Base-by-base conservation (phyloP, 1,140 invertebrate species). In the Andricus grossulariae region DNA sequence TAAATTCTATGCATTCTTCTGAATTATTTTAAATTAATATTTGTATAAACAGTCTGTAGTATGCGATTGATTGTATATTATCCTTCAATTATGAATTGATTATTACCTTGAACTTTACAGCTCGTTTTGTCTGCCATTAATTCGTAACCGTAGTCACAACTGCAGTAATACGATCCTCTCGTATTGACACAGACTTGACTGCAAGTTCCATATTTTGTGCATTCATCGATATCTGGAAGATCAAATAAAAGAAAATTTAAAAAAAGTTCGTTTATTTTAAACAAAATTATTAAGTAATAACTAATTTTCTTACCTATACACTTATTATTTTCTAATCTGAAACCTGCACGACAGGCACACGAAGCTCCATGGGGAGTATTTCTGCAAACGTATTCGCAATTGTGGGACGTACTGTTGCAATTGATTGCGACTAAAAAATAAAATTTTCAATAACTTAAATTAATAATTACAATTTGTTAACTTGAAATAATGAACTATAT, bases 171-270 rank as follows among this genome's bases (percentile, higher is more conserved):
- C 1, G 94, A 94, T 0, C 97, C 97, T 0, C 91, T 90, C 0
- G 89, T 93, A 86, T 99, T 98, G 19, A 92, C 88, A 85, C 98
- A 99, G 71, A 89, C 87, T 87, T 99, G 98, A 74, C 96, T 96
- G 83, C 98, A 99, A 0, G 93, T 90, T 11, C 95, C 95, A 60
- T 94, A 94, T 11, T 88, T 91, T 74, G 94, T 92, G 87, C 97
- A 98, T 89, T 98, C 97, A 88, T 98, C 92, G 18, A 97, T 94
- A 87, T 98, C 97, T 92, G 81, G 51, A 74, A 75, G 57, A 82
- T 80, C 71, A 87, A 88, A 2, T 55, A 32, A 15, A 60, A 60
- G 0, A 57, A 60, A 12, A 0, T 52, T 54, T 11, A 5, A 15
- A 49, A 49, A 3, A 49, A n/a, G 18, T 54, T 16, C 13, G 25